Evolutionary conservation across 2,113 vertebrate genomes (phyloP), one percentile per base, ranked within the genome.

Genomic region (Austrofundulus limnaeus): DNA sequence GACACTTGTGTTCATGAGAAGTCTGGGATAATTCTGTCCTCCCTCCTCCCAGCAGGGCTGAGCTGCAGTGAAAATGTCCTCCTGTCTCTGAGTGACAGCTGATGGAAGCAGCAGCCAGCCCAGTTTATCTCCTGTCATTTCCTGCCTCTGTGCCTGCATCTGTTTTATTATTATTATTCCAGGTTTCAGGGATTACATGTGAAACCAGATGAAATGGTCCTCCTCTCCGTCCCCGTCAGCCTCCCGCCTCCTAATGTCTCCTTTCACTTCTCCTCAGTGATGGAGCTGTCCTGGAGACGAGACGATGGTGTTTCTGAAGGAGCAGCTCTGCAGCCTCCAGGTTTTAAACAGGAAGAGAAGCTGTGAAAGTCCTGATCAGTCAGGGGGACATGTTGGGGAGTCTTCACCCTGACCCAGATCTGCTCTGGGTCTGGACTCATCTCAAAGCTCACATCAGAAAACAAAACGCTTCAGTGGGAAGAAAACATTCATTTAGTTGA

Each of bases 91-190:
- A 61, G 71, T 61, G 77, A 86, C 23, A 72, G 77, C 66, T 87
- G 87, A 90, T 88, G 72, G 85, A 85, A 56, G 69, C 75, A 70
- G 72, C 63, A 65, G 77, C 79, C 55, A 17, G 58, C 77, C 57
- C 72, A 81, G 65, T 88, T 86, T 82, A 85, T 86, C 64, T 47
- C 25, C 72, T 86, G 79, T 84, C 83, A 87, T 83, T 86, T 90
- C 79, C 78, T 75, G 61, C 61, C 45, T 66, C 65, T 38, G n/a
- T 49, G 16, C 39, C 45, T 66, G 25, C 21, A 51, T 49, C 63
- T 53, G 43, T 53, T 23, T 23, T 31, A 47, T 43, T 50, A 9
- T 46, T 21, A 52, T 51, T 25, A 19, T 60, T 70, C 74, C 56
- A 20, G 72, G 38, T 73, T 68, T 17, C 19, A 14, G 14, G 14